Conservation (phyloP, 1,140 invertebrate species). For the Leguminivora glycinivorella region DNA sequence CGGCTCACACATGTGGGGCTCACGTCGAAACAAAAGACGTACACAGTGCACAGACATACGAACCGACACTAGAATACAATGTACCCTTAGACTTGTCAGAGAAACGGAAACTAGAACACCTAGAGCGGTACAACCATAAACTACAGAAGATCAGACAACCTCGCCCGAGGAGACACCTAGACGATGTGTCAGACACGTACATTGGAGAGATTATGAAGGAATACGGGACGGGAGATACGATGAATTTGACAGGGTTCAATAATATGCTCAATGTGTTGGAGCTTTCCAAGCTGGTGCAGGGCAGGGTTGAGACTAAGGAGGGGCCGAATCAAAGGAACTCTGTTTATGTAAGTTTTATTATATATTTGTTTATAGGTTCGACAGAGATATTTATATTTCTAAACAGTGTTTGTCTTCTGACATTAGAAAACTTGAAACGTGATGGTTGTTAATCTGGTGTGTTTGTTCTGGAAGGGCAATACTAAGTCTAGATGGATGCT, state of each 20-base stretch:
- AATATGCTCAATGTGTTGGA: constrained; percentile 82
- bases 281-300: constrained; percentile 77
- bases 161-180: constrained; percentile 53
- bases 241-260: constrained; percentile 84
- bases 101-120: constrained; percentile 53
- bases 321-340: constrained; percentile 59
- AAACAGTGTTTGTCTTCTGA: too few relatives aligned
- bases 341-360: constrained; percentile 65
- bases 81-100: constrained; percentile 46
- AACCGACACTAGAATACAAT: constrained; percentile 40
- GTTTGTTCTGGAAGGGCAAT: too few relatives aligned
- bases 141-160: constrained; percentile 55
- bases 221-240: constrained; percentile 80
- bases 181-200: constrained; percentile 65
- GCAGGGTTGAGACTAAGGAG: constrained; percentile 52
- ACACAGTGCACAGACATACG: constrained; percentile 46
- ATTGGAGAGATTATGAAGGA: constrained; percentile 76
- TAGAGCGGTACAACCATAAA: constrained; percentile 51
- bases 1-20: constrained; percentile 86
- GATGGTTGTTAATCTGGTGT: too few relatives aligned
- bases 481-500: too few relatives aligned
- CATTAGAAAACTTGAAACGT: too few relatives aligned
- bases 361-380: constrained; percentile 3
- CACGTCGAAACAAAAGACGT: constrained; percentile 62
- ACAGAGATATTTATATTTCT: too few relatives aligned